phyloP scores from a whole-genome alignment of 37 sponge, comb jelly and placozoan species.

The Crambe crambe region DNA sequence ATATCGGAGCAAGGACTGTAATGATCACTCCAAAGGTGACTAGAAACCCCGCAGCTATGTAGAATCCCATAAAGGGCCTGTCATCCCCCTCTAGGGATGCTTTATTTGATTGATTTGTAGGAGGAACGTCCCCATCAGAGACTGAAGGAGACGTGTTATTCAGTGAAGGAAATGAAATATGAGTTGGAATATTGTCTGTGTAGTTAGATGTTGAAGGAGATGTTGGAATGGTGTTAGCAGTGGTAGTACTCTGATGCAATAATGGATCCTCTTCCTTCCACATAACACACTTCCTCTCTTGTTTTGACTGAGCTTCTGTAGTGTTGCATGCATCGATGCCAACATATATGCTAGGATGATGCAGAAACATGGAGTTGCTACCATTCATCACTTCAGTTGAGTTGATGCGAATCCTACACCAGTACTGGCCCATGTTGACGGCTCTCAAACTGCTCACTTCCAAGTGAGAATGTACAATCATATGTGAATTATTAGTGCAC shows the following conservation, averaged over 20 bases:
- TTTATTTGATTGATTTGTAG: neutral
- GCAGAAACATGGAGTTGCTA: slow-evolving; percentile 18
- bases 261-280: neutral
- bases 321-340: neutral
- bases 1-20: neutral
- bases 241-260: neutral
- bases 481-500: neutral
- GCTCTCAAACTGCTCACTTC: neutral
- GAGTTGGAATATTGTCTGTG: neutral
- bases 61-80: neutral
- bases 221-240: no score
- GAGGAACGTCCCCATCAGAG: neutral
- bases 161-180: neutral
- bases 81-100: neutral
- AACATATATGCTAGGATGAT: neutral
- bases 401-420: neutral
- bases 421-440: slow-evolving; percentile 1
- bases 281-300: slow-evolving; percentile 27
- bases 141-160: neutral
- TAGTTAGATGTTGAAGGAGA: neutral
- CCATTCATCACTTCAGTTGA: neutral
- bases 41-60: slow-evolving; percentile 9
- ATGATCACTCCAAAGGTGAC: neutral
- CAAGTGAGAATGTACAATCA: neutral
- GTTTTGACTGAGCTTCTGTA: slow-evolving; percentile 6